Evolutionary conservation across 2,113 vertebrate species (phyloP).

Genomic region (Labeo catla): DNA sequence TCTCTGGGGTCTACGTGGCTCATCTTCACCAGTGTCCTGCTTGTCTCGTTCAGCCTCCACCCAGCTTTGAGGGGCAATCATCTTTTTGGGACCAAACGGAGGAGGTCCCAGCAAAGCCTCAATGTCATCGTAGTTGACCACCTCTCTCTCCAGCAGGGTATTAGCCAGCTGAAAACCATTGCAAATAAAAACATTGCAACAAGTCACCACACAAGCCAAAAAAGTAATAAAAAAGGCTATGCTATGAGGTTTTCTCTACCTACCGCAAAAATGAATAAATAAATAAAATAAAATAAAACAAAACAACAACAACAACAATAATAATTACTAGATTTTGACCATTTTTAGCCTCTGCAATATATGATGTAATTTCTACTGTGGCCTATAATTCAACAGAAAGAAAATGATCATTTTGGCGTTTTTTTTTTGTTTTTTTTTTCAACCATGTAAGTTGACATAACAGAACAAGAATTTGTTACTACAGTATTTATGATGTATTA

Average conservation of each 20-base stretch:
- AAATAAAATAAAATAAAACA: neutral
- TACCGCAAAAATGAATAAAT: neutral
- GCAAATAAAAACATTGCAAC: neutral
- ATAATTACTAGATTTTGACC: neutral
- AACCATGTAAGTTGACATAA: neutral
- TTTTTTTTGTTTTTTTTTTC: neutral
- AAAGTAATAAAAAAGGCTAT: neutral
- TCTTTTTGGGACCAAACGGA: constrained; percentile 91
- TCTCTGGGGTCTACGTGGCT: constrained; percentile 67
- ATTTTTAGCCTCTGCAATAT: neutral
- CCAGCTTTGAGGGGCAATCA: constrained; percentile 92
- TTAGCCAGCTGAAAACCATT: constrained; percentile 81
- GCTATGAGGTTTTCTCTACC: neutral
- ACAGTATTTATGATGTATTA: neutral
- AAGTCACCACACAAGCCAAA: neutral
- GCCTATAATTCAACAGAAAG: neutral
- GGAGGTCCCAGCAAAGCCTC: constrained; percentile 90
- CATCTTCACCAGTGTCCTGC: constrained; percentile 85
- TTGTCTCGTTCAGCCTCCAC: constrained; percentile 88
- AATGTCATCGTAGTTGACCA: constrained; percentile 95
- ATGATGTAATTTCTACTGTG: neutral
- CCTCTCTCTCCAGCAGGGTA: constrained; percentile 90
- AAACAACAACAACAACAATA: neutral
- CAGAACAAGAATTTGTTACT: neutral
- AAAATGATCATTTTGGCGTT: neutral